phyloP scores from a whole-genome alignment of 2,113 vertebrate genomes.

The Heterotis niloticus region DNA sequence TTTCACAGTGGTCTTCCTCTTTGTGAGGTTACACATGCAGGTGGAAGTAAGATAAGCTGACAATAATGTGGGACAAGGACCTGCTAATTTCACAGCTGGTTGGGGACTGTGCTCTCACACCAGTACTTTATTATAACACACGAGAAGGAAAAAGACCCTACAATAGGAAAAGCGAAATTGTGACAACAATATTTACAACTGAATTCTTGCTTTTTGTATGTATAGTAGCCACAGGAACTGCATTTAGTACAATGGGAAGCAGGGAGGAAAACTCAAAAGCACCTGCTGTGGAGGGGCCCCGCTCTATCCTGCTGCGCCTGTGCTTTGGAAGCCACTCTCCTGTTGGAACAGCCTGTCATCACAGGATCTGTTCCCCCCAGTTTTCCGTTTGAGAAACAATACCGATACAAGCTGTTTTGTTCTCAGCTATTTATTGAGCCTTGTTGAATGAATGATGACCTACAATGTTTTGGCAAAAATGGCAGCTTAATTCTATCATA shows the following conservation, averaged over 20 bases:
- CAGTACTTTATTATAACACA: not conserved
- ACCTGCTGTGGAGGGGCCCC: slow-evolving; percentile 20
- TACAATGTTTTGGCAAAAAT: not conserved
- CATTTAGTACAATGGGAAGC: not conserved
- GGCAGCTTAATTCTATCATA: not conserved
- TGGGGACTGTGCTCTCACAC: not conserved
- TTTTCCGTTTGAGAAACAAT: slow-evolving; percentile 39
- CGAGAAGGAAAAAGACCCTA: slow-evolving; percentile 19
- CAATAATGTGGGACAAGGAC: slow-evolving; percentile 42
- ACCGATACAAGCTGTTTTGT: slow-evolving; percentile 4
- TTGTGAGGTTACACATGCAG: slow-evolving; percentile 30
- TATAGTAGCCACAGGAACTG: slow-evolving; percentile 1
- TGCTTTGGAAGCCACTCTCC: not conserved
- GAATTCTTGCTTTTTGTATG: slow-evolving; percentile 7
- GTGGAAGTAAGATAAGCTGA: slow-evolving; percentile 42
- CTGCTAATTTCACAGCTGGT: slow-evolving; percentile 37
- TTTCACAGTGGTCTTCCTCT: not conserved
- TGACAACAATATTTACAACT: slow-evolving; percentile 21
- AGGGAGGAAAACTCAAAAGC: not conserved
- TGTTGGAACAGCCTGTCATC: not conserved
- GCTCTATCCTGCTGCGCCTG: not conserved
- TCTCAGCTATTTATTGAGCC: slow-evolving; percentile 12
- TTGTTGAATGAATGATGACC: slow-evolving; percentile 33
- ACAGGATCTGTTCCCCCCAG: not conserved
- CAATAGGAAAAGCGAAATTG: slow-evolving; percentile 30